Percentiles rank a stretch among this genome's conserved stretches.
Conservation (phyloP, 2,888 invertebrate species). For the Troilus luridus region DNA sequence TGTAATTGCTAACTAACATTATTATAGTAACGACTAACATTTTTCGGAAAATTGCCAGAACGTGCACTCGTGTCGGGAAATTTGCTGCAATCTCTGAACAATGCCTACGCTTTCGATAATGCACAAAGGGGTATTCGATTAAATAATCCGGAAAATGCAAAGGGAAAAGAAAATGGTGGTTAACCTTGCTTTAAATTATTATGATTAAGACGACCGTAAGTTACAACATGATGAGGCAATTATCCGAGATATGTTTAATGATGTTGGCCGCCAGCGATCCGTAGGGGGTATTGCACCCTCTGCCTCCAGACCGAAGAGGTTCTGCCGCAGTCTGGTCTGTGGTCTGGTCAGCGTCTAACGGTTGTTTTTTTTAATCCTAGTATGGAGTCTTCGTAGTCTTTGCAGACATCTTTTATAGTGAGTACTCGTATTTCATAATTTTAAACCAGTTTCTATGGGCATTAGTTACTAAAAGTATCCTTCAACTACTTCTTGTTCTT, state of each 20-base stretch:
- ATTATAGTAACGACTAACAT: too few relatives aligned
- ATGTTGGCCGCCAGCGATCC: constrained; percentile 36
- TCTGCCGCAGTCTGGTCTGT: neutral
- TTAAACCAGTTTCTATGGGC: too few relatives aligned
- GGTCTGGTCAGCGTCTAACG: neutral
- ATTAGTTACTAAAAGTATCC: too few relatives aligned
- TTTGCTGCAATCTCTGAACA: neutral
- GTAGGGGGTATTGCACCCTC: constrained; percentile 24
- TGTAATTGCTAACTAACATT: too few relatives aligned
- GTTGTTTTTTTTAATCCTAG: too few relatives aligned
- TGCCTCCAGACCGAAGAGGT: neutral
- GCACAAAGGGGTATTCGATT: too few relatives aligned
- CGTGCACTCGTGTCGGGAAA: neutral
- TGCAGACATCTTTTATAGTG: too few relatives aligned
- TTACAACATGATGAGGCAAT: neutral
- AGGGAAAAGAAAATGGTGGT: neutral
- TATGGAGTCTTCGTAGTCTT: too few relatives aligned
- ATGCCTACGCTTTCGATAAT: neutral
- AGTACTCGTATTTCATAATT: too few relatives aligned
- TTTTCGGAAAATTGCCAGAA: too few relatives aligned
- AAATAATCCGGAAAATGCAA: neutral
- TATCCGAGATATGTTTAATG: constrained; percentile 30
- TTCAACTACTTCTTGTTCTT: too few relatives aligned
- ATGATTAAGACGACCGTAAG: neutral
- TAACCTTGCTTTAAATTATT: constrained; percentile 18